phyloP scores from a whole-genome alignment of 2,797 vertebrate species.

The Lagothrix lagotricha region DNA sequence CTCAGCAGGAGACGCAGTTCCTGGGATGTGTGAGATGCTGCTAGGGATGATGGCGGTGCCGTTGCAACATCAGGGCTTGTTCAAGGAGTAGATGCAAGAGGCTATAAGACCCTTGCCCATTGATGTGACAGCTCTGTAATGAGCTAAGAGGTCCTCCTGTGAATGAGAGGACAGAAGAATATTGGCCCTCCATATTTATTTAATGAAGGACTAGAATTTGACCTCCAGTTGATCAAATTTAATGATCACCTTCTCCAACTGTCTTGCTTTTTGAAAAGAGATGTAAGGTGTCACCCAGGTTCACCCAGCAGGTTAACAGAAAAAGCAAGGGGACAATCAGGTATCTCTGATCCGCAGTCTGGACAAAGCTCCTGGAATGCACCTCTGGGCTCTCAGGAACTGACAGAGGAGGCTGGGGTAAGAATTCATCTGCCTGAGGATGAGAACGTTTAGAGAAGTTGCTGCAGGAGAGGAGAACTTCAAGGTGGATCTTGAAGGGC shows the following conservation, averaged over 20 bases:
- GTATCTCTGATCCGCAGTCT: neutral
- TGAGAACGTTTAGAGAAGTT: neutral
- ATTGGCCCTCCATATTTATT: neutral
- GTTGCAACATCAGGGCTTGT: neutral
- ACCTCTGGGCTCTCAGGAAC: neutral
- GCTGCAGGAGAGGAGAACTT: too few relatives aligned
- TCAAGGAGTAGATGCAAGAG: neutral
- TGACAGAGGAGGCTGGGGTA: neutral
- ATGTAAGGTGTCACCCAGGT: neutral
- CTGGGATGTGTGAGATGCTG: neutral
- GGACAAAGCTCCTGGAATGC: neutral
- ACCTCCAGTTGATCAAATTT: neutral
- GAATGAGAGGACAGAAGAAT: neutral
- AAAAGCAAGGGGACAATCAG: neutral
- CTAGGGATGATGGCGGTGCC: neutral
- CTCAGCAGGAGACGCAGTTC: neutral
- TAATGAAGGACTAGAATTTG: neutral
- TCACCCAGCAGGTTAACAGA: neutral
- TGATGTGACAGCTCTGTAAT: fast-evolving
- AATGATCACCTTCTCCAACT: neutral
- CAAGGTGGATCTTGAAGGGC: fast-evolving
- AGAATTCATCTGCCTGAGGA: neutral
- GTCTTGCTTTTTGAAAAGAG: neutral
- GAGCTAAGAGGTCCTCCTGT: neutral
- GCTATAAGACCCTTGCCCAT: neutral